Conservation (phyloP, 2,797 vertebrate genomes). For the Apogon talboti region DNA sequence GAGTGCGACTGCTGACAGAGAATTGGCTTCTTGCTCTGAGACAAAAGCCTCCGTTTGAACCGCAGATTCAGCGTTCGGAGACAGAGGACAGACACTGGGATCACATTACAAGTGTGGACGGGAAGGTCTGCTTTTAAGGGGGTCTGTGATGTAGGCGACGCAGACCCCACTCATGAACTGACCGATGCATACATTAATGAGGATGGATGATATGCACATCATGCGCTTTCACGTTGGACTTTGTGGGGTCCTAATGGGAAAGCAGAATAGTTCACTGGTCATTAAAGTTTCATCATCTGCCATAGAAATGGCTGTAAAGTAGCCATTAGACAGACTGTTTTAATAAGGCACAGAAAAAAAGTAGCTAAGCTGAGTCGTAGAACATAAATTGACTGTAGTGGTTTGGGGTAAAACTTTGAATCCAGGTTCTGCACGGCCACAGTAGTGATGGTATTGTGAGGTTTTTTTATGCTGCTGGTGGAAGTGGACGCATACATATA, state of each 20-base stretch:
- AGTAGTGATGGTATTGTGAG: constrained; percentile 5
- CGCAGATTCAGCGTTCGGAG: constrained; percentile 9
- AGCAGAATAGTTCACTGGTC: constrained; percentile 68
- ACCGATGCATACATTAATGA: constrained; percentile 73
- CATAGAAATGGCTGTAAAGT: constrained; percentile 59
- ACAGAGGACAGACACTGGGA: constrained; percentile 32
- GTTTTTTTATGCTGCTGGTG: not conserved
- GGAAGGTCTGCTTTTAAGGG: constrained; percentile 22
- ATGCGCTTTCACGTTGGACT: constrained; percentile 61
- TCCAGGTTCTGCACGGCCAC: constrained; percentile 9
- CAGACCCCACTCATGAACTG: constrained; percentile 37
- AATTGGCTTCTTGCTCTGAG: constrained; percentile 20
- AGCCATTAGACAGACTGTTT: constrained; percentile 67
- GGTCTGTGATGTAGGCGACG: constrained; percentile 30
- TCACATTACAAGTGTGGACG: constrained; percentile 44
- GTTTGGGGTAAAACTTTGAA: constrained; percentile 43
- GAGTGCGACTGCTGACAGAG: constrained; percentile 16
- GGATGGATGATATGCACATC: constrained; percentile 56
- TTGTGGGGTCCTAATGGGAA: constrained; percentile 57
- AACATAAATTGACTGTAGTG: constrained; percentile 43
- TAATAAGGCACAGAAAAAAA: constrained; percentile 60
- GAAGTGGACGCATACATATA: no score
- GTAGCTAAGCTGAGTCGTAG: constrained; percentile 21
- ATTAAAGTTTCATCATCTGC: constrained; percentile 73
- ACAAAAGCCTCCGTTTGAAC: constrained; percentile 24